Percentiles rank a stretch among this genome's conserved stretches.
Conservation (phyloP, 1,140 invertebrate species). For the Drosophila cardini region DNA sequence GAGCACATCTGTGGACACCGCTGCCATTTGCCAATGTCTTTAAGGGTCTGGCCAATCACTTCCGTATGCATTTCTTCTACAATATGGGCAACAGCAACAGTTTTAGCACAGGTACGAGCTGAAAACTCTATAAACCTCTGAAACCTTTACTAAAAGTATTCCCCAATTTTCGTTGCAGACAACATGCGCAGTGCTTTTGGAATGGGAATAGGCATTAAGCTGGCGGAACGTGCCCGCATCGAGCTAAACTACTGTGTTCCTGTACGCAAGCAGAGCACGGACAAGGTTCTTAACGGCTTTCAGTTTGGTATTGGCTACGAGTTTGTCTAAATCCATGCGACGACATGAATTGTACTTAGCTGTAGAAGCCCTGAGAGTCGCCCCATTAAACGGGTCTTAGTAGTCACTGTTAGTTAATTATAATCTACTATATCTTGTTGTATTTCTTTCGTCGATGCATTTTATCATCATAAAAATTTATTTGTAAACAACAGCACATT, state of each 20-base stretch:
- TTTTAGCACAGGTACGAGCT: constrained; percentile 66
- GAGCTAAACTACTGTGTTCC: constrained; percentile 84
- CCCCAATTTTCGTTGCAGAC: constrained; percentile 45
- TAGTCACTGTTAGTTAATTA: constrained; percentile 30
- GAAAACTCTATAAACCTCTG: not conserved
- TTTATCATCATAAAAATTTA: constrained; percentile 66
- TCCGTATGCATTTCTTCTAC: constrained; percentile 83
- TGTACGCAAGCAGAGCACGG: constrained; percentile 56
- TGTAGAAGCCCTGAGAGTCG: constrained; percentile 56
- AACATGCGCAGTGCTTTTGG: constrained; percentile 78
- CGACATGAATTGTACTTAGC: constrained; percentile 42
- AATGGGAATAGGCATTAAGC: constrained; percentile 76
- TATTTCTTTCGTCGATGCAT: constrained; percentile 74
- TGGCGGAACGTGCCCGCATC: constrained; percentile 82
- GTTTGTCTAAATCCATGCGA: constrained; percentile 64
- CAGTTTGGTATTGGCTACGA: constrained; percentile 84
- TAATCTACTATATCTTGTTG: constrained; percentile 46
- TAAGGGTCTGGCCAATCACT: constrained; percentile 76
- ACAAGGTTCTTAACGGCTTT: constrained; percentile 69
- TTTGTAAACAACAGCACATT: constrained; percentile 34
- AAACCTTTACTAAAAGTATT: not conserved
- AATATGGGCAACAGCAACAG: constrained; percentile 80
- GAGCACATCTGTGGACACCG: constrained; percentile 79
- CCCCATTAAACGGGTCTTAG: constrained; percentile 17
- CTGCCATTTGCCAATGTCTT: constrained; percentile 78